Percentiles rank a stretch among this genome's conserved stretches.
These are phyloP conservation scores for Drosophila pseudotakahashii DNA, from an alignment of 2,888 invertebrate genomes.

Conservation along the genomic window DNA sequence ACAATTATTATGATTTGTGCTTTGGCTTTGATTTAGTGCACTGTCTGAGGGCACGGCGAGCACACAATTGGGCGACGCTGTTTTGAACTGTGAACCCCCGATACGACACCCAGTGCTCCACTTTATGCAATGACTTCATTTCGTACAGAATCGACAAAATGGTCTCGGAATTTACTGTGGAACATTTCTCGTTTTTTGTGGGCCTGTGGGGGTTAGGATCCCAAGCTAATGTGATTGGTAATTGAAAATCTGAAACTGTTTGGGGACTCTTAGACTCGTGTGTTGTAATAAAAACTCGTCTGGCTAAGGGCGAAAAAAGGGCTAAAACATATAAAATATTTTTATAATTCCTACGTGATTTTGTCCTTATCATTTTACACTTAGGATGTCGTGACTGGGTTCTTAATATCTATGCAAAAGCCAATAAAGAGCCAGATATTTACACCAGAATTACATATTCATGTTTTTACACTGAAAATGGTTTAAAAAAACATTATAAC, in stretches of 20 bases:
- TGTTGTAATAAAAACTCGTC: conserved; percentile 2
- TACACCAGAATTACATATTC: background rate
- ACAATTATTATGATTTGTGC: conserved; percentile 80
- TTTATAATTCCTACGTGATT: conserved; percentile 24
- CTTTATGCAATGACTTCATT: conserved; percentile 71
- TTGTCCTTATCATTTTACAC: conserved; percentile 8
- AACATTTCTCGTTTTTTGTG: background rate
- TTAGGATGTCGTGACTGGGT: conserved; percentile 9
- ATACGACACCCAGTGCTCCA: conserved; percentile 41
- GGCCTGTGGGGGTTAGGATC: background rate
- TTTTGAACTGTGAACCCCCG: conserved; percentile 32
- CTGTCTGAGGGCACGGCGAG: conserved; percentile 18
- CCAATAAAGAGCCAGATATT: background rate
- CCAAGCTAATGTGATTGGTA: conserved; percentile 25
- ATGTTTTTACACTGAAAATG: background rate
- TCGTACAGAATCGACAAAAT: conserved; percentile 48
- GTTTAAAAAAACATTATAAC: too few species aligned
- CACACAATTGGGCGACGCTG: conserved; percentile 33
- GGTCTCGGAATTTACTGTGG: conserved; percentile 7
- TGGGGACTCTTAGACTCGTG: conserved; percentile 1
- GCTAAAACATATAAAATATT: conserved; percentile 19
- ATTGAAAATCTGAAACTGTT: conserved; percentile 14
- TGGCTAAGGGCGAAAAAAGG: background rate
- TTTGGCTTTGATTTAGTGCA: conserved; percentile 73
- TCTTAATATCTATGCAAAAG: background rate